Evolutionary conservation across 2,113 vertebrate species (phyloP).

Genomic region (Burhinus bistriatus): DNA sequence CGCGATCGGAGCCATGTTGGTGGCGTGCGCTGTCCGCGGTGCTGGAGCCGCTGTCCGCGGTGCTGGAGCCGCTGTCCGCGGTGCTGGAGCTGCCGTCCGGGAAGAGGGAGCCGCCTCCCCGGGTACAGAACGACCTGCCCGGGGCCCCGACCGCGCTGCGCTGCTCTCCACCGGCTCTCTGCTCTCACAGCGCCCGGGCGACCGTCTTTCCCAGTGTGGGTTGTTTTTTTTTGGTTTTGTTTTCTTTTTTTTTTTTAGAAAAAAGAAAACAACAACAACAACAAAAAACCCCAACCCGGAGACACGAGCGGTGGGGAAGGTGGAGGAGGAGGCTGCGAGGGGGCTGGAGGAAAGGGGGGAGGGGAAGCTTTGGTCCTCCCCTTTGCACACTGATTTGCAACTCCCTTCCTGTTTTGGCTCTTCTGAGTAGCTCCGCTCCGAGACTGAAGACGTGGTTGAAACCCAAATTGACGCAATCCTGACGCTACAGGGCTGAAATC

Average conservation of each 20-base stretch:
- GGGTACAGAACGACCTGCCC: not conserved
- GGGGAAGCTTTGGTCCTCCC: conserved; percentile 48
- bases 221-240: too few relatives aligned
- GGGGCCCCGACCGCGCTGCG: too few relatives aligned
- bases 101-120: not conserved
- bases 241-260: not conserved
- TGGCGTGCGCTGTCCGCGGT: conserved; percentile 77
- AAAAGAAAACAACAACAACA: not conserved
- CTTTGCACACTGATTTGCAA: conserved; percentile 64
- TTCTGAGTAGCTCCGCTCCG: conserved; percentile 68
- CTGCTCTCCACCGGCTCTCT: not conserved
- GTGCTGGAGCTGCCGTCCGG: conserved; percentile 19
- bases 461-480: too few relatives aligned
- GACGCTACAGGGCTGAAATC: too few relatives aligned
- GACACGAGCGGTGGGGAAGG: not conserved
- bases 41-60: conserved; percentile 83
- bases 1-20: conserved; percentile 87
- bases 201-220: not conserved
- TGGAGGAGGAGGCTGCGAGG: not conserved
- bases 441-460: conserved; percentile 5
- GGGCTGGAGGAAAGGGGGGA: not conserved
- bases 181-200: not conserved
- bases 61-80: conserved; percentile 83
- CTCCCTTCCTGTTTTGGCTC: conserved; percentile 70
- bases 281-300: not conserved